Percentiles rank a stretch among this genome's conserved stretches.
phyloP scores from a whole-genome alignment of 2,113 vertebrate genomes.

The Hiodon tergisus region DNA sequence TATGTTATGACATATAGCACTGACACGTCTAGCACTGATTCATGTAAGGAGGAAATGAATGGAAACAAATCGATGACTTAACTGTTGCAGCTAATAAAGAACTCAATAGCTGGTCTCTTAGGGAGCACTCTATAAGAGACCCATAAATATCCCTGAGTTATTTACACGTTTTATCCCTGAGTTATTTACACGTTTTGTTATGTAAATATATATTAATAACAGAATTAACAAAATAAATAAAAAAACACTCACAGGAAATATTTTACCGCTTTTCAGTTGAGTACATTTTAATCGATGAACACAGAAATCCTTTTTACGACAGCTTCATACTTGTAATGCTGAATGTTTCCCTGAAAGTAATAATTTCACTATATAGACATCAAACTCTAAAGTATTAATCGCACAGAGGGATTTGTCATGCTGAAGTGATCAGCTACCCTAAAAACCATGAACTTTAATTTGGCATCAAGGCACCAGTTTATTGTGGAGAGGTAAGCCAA shows the following conservation, averaged over 20 bases:
- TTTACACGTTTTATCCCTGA: neutral
- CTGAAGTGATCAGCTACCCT: too few species aligned
- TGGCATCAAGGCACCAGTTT: too few species aligned
- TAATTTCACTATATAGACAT: neutral
- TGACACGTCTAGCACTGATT: neutral
- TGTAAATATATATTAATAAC: too few species aligned
- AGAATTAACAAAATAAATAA: neutral
- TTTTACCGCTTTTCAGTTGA: neutral
- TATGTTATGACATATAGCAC: too few species aligned
- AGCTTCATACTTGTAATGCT: neutral
- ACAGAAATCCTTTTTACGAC: neutral
- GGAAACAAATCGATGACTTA: neutral
- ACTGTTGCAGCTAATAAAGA: neutral
- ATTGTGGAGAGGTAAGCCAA: too few species aligned
- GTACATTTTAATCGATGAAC: neutral
- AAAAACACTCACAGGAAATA: conserved; percentile 2
- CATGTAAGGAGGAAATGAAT: neutral
- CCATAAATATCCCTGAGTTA: neutral
- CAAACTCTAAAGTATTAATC: too few species aligned
- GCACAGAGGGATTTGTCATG: too few species aligned
- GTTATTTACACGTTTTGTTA: too few species aligned
- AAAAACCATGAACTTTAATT: too few species aligned
- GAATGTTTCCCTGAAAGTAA: neutral
- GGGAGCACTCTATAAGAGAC: neutral
- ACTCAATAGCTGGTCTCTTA: neutral